Conservation (phyloP, 2,888 invertebrate species). For the Agriopis aurantiaria region DNA sequence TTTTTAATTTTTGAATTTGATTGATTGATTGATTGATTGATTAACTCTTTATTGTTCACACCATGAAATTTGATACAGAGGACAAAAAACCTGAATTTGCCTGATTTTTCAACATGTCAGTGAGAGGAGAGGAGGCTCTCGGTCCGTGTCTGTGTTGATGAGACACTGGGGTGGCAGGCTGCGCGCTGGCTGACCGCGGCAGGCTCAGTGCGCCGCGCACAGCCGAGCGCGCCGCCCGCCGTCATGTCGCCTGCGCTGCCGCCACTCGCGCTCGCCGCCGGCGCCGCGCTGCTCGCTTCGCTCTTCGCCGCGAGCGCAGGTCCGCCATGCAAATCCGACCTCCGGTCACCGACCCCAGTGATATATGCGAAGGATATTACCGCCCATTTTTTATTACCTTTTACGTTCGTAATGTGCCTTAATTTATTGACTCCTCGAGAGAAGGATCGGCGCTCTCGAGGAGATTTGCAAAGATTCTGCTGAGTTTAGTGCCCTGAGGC, state of each 20-base stretch:
- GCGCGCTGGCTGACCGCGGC: conserved; percentile 16
- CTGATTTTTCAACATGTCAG: background rate
- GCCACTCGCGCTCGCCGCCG: conserved; percentile 48
- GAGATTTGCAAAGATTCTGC: conserved; percentile 21
- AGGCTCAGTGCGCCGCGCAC: conserved; percentile 55
- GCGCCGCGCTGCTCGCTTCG: conserved; percentile 55
- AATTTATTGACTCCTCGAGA: conserved; percentile 46
- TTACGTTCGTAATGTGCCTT: conserved; percentile 42
- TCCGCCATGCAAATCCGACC: conserved; percentile 64
- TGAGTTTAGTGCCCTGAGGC: conserved; percentile 39
- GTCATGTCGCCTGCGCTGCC: conserved; percentile 47
- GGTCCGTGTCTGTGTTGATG: background rate
- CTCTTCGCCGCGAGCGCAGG: conserved; percentile 58
- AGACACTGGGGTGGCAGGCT: background rate
- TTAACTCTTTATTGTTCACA: no score
- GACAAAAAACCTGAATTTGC: no score
- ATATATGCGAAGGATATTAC: conserved; percentile 51
- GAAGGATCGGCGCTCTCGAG: conserved; percentile 33
- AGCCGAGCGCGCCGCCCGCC: conserved; percentile 52
- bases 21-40: no score
- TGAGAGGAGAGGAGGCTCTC: conserved; percentile 10
- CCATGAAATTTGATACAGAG: no score
- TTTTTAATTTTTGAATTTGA: no score
- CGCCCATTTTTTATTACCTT: conserved; percentile 47
- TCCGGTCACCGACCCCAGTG: conserved; percentile 73